Evolutionary conservation across 2,113 vertebrate genomes (phyloP), one percentile per base, ranked within the genome.

Genomic region (Passer domesticus): DNA sequence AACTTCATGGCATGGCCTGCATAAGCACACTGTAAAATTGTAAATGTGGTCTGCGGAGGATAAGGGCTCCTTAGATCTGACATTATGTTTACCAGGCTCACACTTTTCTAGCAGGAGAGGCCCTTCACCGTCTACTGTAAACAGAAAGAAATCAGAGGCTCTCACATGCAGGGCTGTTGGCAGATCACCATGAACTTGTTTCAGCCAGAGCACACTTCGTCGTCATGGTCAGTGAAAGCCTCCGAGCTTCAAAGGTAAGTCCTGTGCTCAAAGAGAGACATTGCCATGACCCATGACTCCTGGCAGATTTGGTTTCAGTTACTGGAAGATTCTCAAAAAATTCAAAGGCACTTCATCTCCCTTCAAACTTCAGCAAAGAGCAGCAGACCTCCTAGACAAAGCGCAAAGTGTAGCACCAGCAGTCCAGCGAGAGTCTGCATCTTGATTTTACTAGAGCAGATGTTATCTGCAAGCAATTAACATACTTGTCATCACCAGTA

Each of bases 401-500:
- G 95, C 37, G 52, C 81, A 95, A 96, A 98, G 95, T 92, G 87
- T 92, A 98, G 97, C 78, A 14, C 91, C 64, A 97, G 90, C 98
- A 96, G 96, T 95, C 95, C 96, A 93, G 93, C 3, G 67, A 92
- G 93, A 78, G 83, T 70, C 96, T 97, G 92, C 95, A 97, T 97
- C 96, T 97, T 97, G 96, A 98, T 98, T 98, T 98, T 96, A 94
- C 95, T 72, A 95, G 95, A 98, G 96, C 98, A 98, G 98, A 98
- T 98, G 97, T 98, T 98, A 98, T 98, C 98, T 98, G 98, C 97
- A 98, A 98, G 95, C 96, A 98, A 98, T 98, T 98, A 98, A 97
- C 97, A 98, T 96, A 97, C 96, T 95, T 98, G 97, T 98, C 98
- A 97, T 97, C 97, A 82, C 98, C 94, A 97, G 92, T 92, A 97